Conservation (phyloP, 2,888 invertebrate genomes). For the Euplagia quadripunctaria region DNA sequence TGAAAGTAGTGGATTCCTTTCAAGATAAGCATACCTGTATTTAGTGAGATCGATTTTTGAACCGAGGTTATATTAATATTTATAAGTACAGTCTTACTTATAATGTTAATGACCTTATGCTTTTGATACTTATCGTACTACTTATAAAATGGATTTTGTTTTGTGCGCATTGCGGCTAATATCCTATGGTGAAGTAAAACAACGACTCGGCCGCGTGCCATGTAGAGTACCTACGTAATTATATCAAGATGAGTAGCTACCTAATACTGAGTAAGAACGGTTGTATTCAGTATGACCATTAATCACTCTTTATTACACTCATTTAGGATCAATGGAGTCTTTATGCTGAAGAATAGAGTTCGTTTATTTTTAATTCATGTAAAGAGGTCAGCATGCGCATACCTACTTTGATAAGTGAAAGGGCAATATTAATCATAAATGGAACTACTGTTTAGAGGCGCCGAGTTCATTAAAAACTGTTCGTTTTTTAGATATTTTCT, state of each 20-base stretch:
- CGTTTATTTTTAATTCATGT: constrained; percentile 67
- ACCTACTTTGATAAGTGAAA: constrained; percentile 54
- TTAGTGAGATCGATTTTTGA: not conserved
- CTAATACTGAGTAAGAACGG: constrained; percentile 52
- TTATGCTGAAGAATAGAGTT: constrained; percentile 65
- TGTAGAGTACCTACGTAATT: constrained; percentile 28
- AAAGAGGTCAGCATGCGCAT: constrained; percentile 59
- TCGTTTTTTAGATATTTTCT: not conserved
- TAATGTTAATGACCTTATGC: constrained; percentile 39
- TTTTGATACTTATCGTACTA: constrained; percentile 38
- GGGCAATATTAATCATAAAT: constrained; percentile 38
- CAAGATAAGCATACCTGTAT: too few species aligned
- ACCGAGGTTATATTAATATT: not conserved
- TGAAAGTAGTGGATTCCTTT: too few species aligned
- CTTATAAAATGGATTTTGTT: constrained; percentile 35
- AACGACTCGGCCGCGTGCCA: constrained; percentile 29
- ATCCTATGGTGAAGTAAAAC: constrained; percentile 32
- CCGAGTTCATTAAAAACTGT: not conserved
- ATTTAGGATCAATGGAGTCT: constrained; percentile 75
- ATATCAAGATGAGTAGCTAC: constrained; percentile 49
- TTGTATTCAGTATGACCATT: constrained; percentile 66
- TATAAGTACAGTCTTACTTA: constrained; percentile 22
- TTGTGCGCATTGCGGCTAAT: constrained; percentile 42
- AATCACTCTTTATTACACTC: constrained; percentile 76
- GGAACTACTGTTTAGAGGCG: constrained; percentile 1